These are phyloP conservation scores for Coregonus ussuriensis DNA, from an alignment of 2,797 vertebrate genomes.

Conservation along the genomic window DNA sequence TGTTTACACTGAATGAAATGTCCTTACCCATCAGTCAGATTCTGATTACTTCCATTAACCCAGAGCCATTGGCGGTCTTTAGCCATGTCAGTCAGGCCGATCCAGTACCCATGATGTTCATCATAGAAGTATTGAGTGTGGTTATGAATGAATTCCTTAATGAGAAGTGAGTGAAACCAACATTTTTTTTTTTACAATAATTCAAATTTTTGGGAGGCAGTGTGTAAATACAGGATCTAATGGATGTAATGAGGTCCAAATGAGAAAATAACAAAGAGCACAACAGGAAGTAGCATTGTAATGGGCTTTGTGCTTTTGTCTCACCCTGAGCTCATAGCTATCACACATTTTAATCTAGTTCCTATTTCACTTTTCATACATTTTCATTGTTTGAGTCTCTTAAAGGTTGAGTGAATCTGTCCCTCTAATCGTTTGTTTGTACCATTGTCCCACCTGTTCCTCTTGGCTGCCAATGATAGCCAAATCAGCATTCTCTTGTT, in stretches of 20 bases:
- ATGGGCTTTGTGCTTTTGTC: no score
- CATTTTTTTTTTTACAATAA: fast-evolving
- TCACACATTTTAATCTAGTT: no score
- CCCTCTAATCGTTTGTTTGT: no score
- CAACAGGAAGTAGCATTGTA: no score
- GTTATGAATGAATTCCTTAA: conserved; percentile 65
- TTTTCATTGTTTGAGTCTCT: no score
- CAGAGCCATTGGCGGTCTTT: conserved; percentile 19
- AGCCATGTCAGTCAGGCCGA: conserved; percentile 46
- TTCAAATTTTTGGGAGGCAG: neutral
- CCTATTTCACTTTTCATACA: no score
- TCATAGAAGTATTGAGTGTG: neutral
- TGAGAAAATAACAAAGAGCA: no score
- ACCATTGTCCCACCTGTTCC: no score
- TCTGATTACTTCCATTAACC: conserved; percentile 42
- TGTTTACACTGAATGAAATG: neutral
- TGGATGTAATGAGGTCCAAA: neutral
- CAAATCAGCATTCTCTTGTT: no score
- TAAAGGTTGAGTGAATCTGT: no score
- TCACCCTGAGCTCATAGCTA: no score
- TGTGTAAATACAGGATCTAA: neutral
- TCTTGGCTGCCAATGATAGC: no score
- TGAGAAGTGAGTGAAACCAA: neutral
- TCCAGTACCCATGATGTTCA: conserved; percentile 51
- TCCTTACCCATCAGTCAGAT: conserved; percentile 33